Evolutionary conservation across 2,888 invertebrate species (phyloP), one percentile per base, ranked within the genome.

Genomic region (Cecidostiba fungosa): DNA sequence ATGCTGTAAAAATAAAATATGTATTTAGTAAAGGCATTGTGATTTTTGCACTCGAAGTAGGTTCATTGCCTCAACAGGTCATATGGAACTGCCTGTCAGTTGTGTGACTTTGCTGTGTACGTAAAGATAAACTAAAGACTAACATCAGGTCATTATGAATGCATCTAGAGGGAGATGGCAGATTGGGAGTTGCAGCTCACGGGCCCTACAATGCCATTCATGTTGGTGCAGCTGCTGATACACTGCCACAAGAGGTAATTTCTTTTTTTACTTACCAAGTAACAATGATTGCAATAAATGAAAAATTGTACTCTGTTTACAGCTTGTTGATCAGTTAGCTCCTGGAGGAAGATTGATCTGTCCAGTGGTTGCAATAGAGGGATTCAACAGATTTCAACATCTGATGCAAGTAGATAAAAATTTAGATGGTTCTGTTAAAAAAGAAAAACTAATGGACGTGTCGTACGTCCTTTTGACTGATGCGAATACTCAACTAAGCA

Each of bases 401-500:
- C 87, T 93, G 88, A 93, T 93, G 4, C 95, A 98, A 95, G 97
- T 99, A 86, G 99, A 99, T 93, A 99, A 99, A 94, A 94, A 95
- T 77, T 92, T 94, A 0, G 97, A 98, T 92, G 99, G 99, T 10
- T 94, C 95, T 6, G 95, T 98, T 1, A 94, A 94, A 16, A 95
- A 96, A 88, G 96, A 96, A 89, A 96, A 96, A 82, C 94, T 99
- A 4, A 98, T 99, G 98, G 97, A 98, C 81, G 99, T 99, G 26
- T 97, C 99, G 90, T 99, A 99, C 92, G 99, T 99, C 62, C 99
- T 99, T 0, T 95, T 99, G 62, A 99, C 99, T 0, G 98, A 98
- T 94, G 96, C 96, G 91, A 95, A 95, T 36, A 94, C 95, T 85
- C 97, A 97, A 93, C 94, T 94, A n/a, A 82, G 87, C 82, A 88